Percentiles rank a stretch among this genome's conserved stretches.
Conservation (phyloP, 1,140 invertebrate genomes). For the Aphaenogaster ashmeadi region DNA sequence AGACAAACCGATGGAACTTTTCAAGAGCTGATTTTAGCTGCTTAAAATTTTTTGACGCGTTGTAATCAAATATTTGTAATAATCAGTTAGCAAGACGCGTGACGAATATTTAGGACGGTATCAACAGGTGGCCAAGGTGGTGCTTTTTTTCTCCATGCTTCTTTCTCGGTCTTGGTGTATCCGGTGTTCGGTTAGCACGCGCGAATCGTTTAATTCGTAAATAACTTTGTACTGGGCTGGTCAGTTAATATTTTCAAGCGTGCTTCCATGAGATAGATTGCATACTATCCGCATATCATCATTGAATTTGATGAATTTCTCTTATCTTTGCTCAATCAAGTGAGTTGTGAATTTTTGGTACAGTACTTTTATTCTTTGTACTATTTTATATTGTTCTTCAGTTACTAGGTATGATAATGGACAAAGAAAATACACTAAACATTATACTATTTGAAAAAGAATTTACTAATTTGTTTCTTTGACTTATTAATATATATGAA, state of each 20-base stretch:
- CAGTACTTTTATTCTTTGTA: neutral
- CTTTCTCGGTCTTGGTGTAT: slow-evolving; percentile 60
- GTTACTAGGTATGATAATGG: neutral
- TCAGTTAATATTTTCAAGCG: slow-evolving; percentile 35
- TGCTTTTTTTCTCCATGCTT: slow-evolving; percentile 62
- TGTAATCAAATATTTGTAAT: slow-evolving; percentile 72
- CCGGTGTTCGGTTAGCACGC: slow-evolving; percentile 64
- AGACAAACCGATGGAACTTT: neutral
- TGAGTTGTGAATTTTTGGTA: neutral
- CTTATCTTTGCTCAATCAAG: slow-evolving; percentile 18
- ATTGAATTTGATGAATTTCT: neutral
- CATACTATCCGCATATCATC: neutral
- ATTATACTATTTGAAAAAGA: neutral
- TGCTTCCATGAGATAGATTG: slow-evolving; percentile 9
- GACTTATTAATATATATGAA: neutral
- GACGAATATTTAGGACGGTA: slow-evolving; percentile 76
- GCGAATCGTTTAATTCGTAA: slow-evolving; percentile 62
- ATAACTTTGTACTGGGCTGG: slow-evolving; percentile 34
- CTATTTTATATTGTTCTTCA: neutral
- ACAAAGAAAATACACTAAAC: too few species aligned
- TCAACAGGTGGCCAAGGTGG: slow-evolving; percentile 77
- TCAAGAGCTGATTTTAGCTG: neutral
- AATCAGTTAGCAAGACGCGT: slow-evolving; percentile 73
- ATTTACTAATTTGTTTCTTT: slow-evolving; percentile 3
- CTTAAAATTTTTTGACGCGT: slow-evolving; percentile 26